Base-by-base conservation (phyloP, 1,140 invertebrate genomes). In the Harpegnathos saltator region DNA sequence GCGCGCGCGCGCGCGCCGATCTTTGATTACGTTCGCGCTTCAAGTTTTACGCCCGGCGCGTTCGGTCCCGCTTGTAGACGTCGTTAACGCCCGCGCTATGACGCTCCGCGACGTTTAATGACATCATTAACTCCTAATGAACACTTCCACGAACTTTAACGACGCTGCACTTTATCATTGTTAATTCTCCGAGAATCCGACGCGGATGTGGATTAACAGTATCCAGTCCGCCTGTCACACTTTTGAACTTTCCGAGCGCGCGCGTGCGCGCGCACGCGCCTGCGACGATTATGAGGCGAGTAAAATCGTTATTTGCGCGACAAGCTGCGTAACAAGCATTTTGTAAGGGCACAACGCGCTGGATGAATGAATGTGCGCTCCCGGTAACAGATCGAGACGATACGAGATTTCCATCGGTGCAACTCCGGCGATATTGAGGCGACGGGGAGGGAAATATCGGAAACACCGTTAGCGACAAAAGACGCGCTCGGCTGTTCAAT, bases 61-160 rank as follows among this genome's bases (percentile, higher is more conserved):
- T 68, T 52, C 71, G 59, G 38, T 56, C 63, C 65, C 82, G 19
- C 52, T 54, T 22, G 14, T 22, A 59, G 52, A 59, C 44, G 56
- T 71, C 69, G 63, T 77, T 86, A 77, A 69, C 52, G 50, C 58
- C 22, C 78, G 56, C 74, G 59, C 63, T 14, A 24, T 26, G 63
- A 50, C 33, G 75, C 38, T 68, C 22, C 24, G 38, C 52, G 65
- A 73, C 81, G 66, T 87, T 86, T 87, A 86, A 87, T 78, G 85
- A 82, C 81, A 80, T 87, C 86, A 58, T 87, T 87, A 87, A 83
- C 85, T 83, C 85, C 62, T 83, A 86, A 87, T 73, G 85, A 86
- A 86, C 80, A 87, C 85, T 87, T 83, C 80, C 54, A 17, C 85
- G 33, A 87, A 87, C 65, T 87, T 87, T 83, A 72, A 87, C 78